Conservation (phyloP, 1,140 invertebrate genomes). For the Hylaeus volcanicus region DNA sequence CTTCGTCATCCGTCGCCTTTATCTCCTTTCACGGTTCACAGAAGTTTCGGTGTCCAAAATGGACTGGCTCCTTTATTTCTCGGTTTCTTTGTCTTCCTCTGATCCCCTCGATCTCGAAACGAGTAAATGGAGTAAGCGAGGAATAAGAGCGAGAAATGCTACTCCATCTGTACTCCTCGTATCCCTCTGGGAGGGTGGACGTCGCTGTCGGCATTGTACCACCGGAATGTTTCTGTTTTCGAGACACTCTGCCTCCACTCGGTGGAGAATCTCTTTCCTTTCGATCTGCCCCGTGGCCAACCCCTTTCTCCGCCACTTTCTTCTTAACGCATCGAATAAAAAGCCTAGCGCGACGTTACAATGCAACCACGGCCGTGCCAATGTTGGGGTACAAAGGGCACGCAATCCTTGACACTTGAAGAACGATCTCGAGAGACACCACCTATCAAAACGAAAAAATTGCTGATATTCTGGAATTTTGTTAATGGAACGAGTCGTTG, state of each 20-base stretch:
- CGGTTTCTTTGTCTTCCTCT: slow-evolving; percentile 17
- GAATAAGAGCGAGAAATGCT: slow-evolving; percentile 22
- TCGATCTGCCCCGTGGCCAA: neutral
- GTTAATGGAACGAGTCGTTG: too few relatives aligned
- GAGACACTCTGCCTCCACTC: slow-evolving; percentile 40
- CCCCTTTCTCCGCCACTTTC: neutral
- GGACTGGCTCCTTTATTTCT: slow-evolving; percentile 19
- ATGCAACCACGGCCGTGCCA: neutral
- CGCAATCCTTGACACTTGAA: too few relatives aligned
- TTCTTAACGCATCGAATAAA: slow-evolving; percentile 30
- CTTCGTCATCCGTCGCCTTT: slow-evolving; percentile 2
- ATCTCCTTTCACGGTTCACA: neutral
- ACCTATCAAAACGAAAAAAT: too few relatives aligned
- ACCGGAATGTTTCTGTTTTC: slow-evolving; percentile 61
- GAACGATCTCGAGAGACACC: too few relatives aligned
- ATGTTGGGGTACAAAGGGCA: too few relatives aligned
- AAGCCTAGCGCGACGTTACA: slow-evolving; percentile 17
- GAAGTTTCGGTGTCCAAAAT: slow-evolving; percentile 33
- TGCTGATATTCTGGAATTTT: too few relatives aligned
- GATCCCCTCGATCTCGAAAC: slow-evolving; percentile 1
- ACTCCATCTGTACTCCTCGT: neutral
- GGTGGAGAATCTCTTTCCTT: neutral
- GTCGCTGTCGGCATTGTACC: slow-evolving; percentile 54
- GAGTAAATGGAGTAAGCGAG: slow-evolving; percentile 35
- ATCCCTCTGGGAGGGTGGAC: slow-evolving; percentile 24